phyloP scores from a whole-genome alignment of 64 coral and sea anemone genomes.

The Montipora capricornis region DNA sequence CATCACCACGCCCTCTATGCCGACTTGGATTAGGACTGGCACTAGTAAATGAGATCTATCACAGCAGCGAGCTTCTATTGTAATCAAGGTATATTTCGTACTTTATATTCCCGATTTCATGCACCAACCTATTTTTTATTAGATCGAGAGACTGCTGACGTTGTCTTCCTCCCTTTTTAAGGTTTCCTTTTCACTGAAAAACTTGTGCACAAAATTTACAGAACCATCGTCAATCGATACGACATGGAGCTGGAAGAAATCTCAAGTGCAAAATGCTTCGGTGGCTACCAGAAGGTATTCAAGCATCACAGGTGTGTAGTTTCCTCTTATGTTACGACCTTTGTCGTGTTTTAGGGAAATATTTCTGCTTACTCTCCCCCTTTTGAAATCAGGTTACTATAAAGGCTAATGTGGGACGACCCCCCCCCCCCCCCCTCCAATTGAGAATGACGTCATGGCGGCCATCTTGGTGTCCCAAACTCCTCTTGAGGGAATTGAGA shows the following conservation, averaged over 20 bases:
- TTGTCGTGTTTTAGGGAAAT: neutral
- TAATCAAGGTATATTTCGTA: neutral
- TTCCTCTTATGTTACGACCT: neutral
- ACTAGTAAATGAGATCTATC: neutral
- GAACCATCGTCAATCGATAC: neutral
- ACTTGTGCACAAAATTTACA: neutral
- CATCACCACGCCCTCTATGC: neutral
- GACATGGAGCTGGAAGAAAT: conserved; percentile 79
- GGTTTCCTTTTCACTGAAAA: neutral
- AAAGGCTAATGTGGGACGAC: no score
- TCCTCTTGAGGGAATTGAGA: no score
- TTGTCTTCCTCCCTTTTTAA: neutral
- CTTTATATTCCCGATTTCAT: neutral
- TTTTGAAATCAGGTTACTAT: no score
- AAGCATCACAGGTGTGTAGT: conserved; percentile 75
- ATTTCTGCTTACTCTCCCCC: neutral
- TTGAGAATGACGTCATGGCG: no score
- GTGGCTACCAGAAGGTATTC: conserved; percentile 86
- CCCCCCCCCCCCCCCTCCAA: no score
- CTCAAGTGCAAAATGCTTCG: conserved; percentile 74
- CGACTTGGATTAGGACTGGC: neutral
- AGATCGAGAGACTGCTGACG: neutral
- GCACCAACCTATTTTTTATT: neutral
- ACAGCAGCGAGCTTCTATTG: neutral
- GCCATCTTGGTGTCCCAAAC: no score